phyloP scores from a whole-genome alignment of 2,888 invertebrate genomes.

The Ichneumon xanthorius region DNA sequence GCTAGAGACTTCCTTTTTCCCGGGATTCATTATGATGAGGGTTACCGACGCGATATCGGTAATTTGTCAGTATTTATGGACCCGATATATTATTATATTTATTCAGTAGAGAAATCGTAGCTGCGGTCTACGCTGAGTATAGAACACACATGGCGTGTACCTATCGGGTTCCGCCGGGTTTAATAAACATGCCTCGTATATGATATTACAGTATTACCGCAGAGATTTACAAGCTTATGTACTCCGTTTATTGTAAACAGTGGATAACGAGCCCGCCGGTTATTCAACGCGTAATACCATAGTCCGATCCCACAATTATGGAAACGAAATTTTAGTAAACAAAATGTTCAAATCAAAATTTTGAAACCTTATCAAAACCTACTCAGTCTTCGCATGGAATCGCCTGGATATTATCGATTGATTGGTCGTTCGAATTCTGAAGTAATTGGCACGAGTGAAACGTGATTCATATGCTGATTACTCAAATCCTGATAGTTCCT shows the following conservation, averaged over 20 bases:
- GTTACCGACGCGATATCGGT: constrained; percentile 36
- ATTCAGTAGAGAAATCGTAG: constrained; percentile 46
- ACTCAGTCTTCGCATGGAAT: not conserved
- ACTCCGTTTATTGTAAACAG: constrained; percentile 14
- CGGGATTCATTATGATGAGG: constrained; percentile 33
- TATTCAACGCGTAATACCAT: not conserved
- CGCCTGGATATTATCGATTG: not conserved
- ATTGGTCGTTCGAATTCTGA: not conserved
- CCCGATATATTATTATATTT: constrained; percentile 50
- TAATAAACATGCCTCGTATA: constrained; percentile 50
- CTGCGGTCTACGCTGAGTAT: constrained; percentile 30
- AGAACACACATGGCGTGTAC: constrained; percentile 20
- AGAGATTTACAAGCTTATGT: constrained; percentile 42
- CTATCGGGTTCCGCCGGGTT: constrained; percentile 54
- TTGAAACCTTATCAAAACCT: too few relatives aligned
- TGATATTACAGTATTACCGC: constrained; percentile 40
- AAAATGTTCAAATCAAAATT: not conserved
- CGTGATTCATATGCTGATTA: not conserved
- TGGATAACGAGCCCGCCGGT: constrained; percentile 16
- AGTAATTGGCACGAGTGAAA: not conserved
- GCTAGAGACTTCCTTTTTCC: not conserved
- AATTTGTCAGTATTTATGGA: constrained; percentile 54
- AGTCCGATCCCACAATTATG: not conserved
- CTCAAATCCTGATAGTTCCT: not conserved
- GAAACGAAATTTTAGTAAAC: not conserved